A percentile compares a stretch with the other conserved stretches of the same genome.
These are phyloP conservation scores for Cyanoliseus patagonus DNA, from an alignment of 2,113 vertebrate genomes.

Conservation along the genomic window DNA sequence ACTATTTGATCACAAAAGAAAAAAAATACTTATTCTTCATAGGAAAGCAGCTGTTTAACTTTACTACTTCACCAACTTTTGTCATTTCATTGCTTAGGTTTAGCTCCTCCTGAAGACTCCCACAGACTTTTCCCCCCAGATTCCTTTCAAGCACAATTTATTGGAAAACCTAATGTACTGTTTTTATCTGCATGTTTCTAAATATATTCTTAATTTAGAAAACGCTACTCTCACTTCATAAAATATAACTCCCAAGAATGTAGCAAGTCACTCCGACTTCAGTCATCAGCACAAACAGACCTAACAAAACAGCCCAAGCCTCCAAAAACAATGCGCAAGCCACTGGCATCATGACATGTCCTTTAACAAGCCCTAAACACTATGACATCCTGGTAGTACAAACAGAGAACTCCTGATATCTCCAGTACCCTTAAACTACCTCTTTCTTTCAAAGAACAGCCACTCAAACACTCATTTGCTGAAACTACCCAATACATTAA, in stretches of 20 bases:
- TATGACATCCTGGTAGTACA: background rate
- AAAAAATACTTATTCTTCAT: background rate
- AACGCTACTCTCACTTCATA: background rate
- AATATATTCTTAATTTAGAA: background rate
- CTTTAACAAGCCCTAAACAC: background rate
- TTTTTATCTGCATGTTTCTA: background rate
- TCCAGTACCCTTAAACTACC: background rate
- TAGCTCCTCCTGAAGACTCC: background rate
- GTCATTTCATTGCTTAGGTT: background rate
- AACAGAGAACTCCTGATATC: background rate
- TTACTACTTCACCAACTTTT: background rate
- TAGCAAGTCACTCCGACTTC: background rate
- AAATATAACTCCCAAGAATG: background rate
- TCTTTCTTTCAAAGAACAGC: background rate
- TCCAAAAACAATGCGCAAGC: background rate
- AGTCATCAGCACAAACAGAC: background rate
- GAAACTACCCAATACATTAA: background rate
- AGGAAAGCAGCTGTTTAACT: background rate
- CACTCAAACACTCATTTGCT: background rate
- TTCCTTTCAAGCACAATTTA: background rate
- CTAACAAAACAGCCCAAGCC: background rate
- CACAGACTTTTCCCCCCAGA: background rate
- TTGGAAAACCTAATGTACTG: background rate
- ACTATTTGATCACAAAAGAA: background rate
- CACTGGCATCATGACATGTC: rapidly evolving